phyloP scores from a whole-genome alignment of 2,113 vertebrate genomes.

The Xenopus tropicalis region DNA sequence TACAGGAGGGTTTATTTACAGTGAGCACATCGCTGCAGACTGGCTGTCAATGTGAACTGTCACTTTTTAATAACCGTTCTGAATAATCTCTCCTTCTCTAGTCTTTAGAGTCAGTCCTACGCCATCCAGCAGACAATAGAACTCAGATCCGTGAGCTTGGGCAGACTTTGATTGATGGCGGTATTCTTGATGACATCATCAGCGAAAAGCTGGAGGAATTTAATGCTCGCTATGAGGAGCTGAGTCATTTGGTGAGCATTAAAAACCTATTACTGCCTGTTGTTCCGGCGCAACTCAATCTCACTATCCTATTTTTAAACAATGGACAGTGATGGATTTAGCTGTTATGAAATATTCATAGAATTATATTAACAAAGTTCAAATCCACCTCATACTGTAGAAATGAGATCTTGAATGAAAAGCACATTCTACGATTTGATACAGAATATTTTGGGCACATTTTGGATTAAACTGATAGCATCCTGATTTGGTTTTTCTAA shows the following conservation, averaged over 20 bases:
- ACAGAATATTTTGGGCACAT: no score
- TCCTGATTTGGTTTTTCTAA: no score
- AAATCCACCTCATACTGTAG: no score
- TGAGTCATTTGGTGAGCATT: constrained; percentile 82
- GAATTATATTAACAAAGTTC: background rate
- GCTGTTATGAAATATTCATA: constrained; percentile 1
- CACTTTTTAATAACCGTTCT: background rate
- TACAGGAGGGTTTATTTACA: no score
- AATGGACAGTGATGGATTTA: background rate
- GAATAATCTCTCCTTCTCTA: constrained; percentile 48
- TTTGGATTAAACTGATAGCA: no score
- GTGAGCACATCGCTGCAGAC: no score
- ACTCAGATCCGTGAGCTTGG: constrained; percentile 95
- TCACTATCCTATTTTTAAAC: background rate
- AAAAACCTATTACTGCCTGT: background rate
- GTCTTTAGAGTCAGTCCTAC: constrained; percentile 85
- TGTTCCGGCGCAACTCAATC: background rate
- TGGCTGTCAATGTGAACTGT: no score
- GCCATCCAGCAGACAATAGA: constrained; percentile 92
- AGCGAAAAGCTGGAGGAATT: constrained; percentile 92
- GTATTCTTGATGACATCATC: constrained; percentile 95
- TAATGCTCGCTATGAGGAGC: constrained; percentile 83
- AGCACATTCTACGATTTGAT: no score
- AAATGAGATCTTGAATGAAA: no score
- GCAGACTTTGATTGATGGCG: constrained; percentile 96